phyloP scores from a whole-genome alignment of 2,113 vertebrate genomes.

The Canis aureus region DNA sequence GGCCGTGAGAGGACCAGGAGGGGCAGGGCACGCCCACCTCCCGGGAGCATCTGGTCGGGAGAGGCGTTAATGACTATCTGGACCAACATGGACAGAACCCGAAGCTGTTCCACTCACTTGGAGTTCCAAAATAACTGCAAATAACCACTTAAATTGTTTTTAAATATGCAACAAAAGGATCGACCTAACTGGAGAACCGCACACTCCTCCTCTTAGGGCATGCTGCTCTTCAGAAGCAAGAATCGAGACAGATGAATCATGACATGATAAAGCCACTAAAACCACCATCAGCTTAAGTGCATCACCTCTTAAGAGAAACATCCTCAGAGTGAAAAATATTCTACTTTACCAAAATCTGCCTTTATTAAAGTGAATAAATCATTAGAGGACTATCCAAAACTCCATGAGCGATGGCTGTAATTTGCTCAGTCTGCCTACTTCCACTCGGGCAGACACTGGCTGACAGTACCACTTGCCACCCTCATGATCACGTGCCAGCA shows the following conservation, averaged over 20 bases:
- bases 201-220: slow-evolving; percentile 72
- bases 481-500: slow-evolving; percentile 71
- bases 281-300: slow-evolving; percentile 89
- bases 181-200: slow-evolving; percentile 62
- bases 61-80: slow-evolving; percentile 64
- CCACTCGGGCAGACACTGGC: slow-evolving; percentile 62
- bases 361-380: slow-evolving; percentile 81
- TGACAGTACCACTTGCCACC: slow-evolving; percentile 69
- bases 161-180: slow-evolving; percentile 65
- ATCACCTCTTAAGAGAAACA: slow-evolving; percentile 88
- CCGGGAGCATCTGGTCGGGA: slow-evolving; percentile 63
- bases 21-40: slow-evolving; percentile 10
- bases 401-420: not conserved
- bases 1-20: rapidly evolving
- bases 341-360: slow-evolving; percentile 89
- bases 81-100: slow-evolving; percentile 79
- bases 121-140: slow-evolving; percentile 79
- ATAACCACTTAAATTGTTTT: slow-evolving; percentile 69
- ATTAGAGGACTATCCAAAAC: slow-evolving; percentile 71
- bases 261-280: slow-evolving; percentile 87
- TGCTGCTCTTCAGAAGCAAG: slow-evolving; percentile 81
- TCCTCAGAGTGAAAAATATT: slow-evolving; percentile 89
- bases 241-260: slow-evolving; percentile 84
- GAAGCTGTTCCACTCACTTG: slow-evolving; percentile 71
- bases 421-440: not conserved